These are phyloP conservation scores for Drosophila quadrilineata DNA, from an alignment of 1,140 invertebrate species.

Conservation along the genomic window DNA sequence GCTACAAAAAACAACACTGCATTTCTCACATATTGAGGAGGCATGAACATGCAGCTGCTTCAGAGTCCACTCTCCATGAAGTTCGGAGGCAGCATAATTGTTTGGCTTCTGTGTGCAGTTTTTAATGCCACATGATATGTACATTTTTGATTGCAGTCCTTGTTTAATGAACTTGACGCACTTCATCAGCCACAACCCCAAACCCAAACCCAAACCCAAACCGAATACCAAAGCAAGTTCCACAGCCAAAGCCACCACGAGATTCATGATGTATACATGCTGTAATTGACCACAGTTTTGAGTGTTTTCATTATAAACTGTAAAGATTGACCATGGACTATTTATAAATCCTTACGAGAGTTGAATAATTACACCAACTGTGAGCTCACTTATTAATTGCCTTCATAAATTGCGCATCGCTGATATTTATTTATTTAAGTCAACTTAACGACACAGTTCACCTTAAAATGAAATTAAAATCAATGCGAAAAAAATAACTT, in stretches of 20 bases:
- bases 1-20: conserved; percentile 19
- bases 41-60: conserved; percentile 15
- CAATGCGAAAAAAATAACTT: too few relatives aligned
- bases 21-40: conserved; percentile 18
- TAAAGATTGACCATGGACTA: background rate
- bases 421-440: too few relatives aligned
- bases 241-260: too few relatives aligned
- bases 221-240: too few relatives aligned
- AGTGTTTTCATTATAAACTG: conserved; percentile 3
- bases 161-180: conserved; percentile 36
- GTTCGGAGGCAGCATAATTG: conserved; percentile 33
- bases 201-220: too few relatives aligned
- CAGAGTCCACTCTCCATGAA: background rate
- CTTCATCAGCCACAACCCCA: background rate
- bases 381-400: too few relatives aligned
- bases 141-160: conserved; percentile 40
- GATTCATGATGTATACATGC: background rate
- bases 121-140: conserved; percentile 25
- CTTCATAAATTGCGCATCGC: too few relatives aligned
- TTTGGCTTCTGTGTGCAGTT: conserved; percentile 35
- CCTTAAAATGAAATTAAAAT: too few relatives aligned
- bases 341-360: background rate
- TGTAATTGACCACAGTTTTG: conserved; percentile 4
- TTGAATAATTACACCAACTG: too few relatives aligned
- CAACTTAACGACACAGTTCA: too few relatives aligned